phyloP scores from a whole-genome alignment of 2,797 vertebrate genomes.

The Moxostoma hubbsi region DNA sequence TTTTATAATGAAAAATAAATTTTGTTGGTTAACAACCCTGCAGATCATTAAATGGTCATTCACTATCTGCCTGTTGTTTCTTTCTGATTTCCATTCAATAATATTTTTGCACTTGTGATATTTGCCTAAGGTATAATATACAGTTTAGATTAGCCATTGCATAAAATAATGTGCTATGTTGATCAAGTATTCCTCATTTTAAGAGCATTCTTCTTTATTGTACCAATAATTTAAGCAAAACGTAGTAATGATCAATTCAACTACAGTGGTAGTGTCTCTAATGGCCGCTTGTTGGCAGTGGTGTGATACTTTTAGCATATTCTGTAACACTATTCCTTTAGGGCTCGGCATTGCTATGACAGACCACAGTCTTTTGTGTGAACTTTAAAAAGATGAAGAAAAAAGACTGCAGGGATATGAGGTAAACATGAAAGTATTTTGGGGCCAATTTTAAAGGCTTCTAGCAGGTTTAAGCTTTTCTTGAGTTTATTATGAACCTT shows the following conservation, averaged over 20 bases:
- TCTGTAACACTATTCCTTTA: no score
- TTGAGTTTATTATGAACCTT: no score
- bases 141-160: not conserved
- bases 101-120: not conserved
- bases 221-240: not conserved
- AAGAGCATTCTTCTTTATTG: not conserved
- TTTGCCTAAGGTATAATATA: not conserved
- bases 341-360: no score
- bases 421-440: no score
- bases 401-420: no score
- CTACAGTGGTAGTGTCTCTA: slow-evolving; percentile 56
- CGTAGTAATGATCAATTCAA: not conserved
- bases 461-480: no score
- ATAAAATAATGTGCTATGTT: not conserved
- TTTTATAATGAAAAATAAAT: slow-evolving; percentile 86
- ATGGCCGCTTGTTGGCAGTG: slow-evolving; percentile 71
- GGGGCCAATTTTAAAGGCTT: no score
- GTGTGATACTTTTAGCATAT: not conserved
- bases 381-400: no score
- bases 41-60: slow-evolving; percentile 85
- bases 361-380: no score
- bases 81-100: not conserved
- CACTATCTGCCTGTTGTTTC: slow-evolving; percentile 63
- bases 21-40: slow-evolving; percentile 81
- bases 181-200: not conserved